A percentile compares a stretch with the other conserved stretches of the same genome.
These are phyloP conservation scores for Formica aserva DNA, from an alignment of 2,888 invertebrate genomes.

Conservation along the genomic window DNA sequence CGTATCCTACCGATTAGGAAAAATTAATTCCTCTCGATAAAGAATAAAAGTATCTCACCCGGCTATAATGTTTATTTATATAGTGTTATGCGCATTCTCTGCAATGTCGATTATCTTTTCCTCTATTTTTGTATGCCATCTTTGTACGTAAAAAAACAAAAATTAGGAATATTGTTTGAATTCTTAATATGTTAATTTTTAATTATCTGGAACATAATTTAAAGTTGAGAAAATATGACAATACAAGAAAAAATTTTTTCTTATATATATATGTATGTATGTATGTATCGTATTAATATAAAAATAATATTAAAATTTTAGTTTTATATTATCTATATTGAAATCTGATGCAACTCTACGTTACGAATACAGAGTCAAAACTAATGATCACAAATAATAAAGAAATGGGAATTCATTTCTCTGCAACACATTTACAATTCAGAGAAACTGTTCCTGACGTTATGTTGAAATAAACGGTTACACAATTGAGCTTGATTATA, in stretches of 20 bases:
- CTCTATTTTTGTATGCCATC: background rate
- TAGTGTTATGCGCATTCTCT: background rate
- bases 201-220: background rate
- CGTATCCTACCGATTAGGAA: slow-evolving; percentile 4
- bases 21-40: slow-evolving; percentile 13
- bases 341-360: background rate
- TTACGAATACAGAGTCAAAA: background rate
- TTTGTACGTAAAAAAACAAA: background rate
- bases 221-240: background rate
- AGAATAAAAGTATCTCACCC: background rate
- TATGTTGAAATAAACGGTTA: slow-evolving; percentile 4
- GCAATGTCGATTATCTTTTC: background rate
- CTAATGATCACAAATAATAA: background rate
- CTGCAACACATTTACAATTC: background rate
- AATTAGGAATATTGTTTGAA: background rate
- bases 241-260: background rate
- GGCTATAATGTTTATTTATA: background rate
- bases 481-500: slow-evolving; percentile 21
- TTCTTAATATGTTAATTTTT: background rate
- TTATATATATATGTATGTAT: background rate
- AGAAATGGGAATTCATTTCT: background rate
- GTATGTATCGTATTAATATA: background rate
- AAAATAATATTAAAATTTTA: background rate
- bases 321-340: background rate
- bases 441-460: background rate